A percentile compares a stretch with the other conserved stretches of the same genome.
phyloP scores from a whole-genome alignment of 1,140 invertebrate genomes.

The Rhysida immarginata region DNA sequence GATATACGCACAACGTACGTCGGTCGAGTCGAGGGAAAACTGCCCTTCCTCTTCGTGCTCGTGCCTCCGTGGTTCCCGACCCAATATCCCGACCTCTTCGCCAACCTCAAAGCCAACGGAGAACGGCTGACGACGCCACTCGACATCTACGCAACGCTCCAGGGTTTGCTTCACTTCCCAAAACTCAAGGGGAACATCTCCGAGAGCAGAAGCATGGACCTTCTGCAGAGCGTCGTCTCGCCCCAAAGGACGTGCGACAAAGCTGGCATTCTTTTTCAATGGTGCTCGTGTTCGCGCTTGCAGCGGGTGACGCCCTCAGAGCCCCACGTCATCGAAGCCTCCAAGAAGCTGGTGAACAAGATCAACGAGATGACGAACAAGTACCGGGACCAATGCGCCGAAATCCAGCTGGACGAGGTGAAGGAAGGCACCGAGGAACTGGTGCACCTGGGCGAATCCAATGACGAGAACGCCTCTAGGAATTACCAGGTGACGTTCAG shows the following conservation, averaged over 20 bases:
- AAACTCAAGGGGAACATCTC: background rate
- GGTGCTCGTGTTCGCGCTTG: slow-evolving; percentile 27
- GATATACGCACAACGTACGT: slow-evolving; percentile 55
- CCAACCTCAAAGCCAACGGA: slow-evolving; percentile 50
- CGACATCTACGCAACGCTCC: slow-evolving; percentile 32
- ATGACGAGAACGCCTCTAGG: background rate
- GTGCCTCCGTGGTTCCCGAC: slow-evolving; percentile 54
- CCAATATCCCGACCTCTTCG: slow-evolving; percentile 42
- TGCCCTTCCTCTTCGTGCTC: slow-evolving; percentile 67
- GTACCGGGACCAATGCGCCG: background rate
- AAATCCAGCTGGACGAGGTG: slow-evolving; percentile 5
- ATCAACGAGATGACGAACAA: background rate
- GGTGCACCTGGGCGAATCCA: slow-evolving; percentile 7
- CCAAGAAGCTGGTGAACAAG: background rate
- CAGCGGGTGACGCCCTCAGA: background rate
- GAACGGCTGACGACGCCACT: slow-evolving; percentile 32
- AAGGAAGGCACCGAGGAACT: slow-evolving; percentile 15
- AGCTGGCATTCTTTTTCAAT: slow-evolving; percentile 28
- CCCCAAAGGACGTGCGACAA: slow-evolving; percentile 25
- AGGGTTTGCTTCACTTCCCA: slow-evolving; percentile 12
- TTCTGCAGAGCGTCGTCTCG: slow-evolving; percentile 23
- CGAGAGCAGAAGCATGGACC: slow-evolving; percentile 20
- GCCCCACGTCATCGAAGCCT: background rate
- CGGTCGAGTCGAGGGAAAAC: slow-evolving; percentile 73
- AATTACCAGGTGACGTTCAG: slow-evolving; percentile 11